These are phyloP conservation scores for Bubalus kerabau DNA, from an alignment of 2,113 vertebrate species.

Conservation along the genomic window DNA sequence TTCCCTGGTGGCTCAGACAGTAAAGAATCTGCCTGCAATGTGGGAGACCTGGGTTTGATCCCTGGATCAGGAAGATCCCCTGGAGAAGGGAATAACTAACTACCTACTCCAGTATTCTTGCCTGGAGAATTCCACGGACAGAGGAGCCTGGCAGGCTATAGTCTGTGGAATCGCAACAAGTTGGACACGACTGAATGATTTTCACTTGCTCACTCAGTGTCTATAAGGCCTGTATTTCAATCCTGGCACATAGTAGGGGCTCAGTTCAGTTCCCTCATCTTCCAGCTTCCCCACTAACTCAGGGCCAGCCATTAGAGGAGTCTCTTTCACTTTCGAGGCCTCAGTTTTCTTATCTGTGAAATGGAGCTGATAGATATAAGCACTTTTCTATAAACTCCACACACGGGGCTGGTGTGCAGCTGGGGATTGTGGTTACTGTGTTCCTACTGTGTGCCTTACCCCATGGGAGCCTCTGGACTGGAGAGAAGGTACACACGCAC, in stretches of 20 bases:
- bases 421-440: not conserved
- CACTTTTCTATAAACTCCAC: not conserved
- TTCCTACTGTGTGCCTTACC: not conserved
- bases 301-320: too few species aligned
- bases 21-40: not conserved
- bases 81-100: not conserved
- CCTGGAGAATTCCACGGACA: not conserved
- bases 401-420: fast-evolving
- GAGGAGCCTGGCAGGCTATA: not conserved
- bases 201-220: not conserved
- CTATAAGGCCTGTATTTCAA: not conserved
- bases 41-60: not conserved
- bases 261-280: not conserved
- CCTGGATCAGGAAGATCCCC: not conserved
- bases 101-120: not conserved
- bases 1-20: not conserved
- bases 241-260: not conserved
- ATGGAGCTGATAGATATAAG: not conserved
- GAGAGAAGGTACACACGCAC: not conserved
- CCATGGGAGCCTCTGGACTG: not conserved
- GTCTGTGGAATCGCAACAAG: not conserved
- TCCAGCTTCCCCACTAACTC: not conserved
- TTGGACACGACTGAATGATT: not conserved
- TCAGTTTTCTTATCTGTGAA: not conserved
- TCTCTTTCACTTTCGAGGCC: not conserved